These are phyloP conservation scores for Cryptoprocta ferox DNA, from an alignment of 2,797 vertebrate species.

Conservation along the genomic window DNA sequence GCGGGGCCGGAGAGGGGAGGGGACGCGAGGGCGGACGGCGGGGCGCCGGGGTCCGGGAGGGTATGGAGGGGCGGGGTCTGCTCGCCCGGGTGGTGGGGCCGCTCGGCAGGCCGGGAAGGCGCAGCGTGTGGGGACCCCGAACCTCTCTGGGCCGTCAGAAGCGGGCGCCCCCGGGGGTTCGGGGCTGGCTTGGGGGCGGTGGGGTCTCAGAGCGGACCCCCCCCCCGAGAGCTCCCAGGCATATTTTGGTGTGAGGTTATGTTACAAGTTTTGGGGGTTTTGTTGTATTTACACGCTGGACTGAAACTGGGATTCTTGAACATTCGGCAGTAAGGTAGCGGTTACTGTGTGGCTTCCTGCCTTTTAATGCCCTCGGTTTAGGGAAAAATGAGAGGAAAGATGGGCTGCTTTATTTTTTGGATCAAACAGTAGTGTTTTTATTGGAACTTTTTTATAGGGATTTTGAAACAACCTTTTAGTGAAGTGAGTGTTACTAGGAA, in stretches of 20 bases:
- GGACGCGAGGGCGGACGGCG: too few species aligned
- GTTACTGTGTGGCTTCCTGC: not conserved
- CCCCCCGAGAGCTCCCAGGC: not conserved
- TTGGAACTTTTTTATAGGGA: not conserved
- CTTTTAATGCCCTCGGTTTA: not conserved
- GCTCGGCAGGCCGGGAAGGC: too few species aligned
- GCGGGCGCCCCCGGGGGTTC: not conserved
- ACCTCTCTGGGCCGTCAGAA: not conserved
- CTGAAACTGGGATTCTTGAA: not conserved
- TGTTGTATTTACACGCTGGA: not conserved
- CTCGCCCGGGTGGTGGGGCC: rapidly evolving
- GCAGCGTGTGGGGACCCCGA: not conserved
- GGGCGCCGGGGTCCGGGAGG: too few species aligned
- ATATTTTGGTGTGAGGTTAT: rapidly evolving
- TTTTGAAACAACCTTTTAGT: not conserved
- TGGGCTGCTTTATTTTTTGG: not conserved
- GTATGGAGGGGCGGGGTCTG: rapidly evolving
- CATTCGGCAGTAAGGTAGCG: not conserved
- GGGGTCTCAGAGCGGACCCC: not conserved
- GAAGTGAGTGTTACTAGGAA: not conserved
- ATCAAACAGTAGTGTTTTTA: not conserved
- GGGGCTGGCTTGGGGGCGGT: too few species aligned
- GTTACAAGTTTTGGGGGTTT: not conserved
- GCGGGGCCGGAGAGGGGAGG: not conserved
- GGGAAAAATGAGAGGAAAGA: not conserved